Evolutionary conservation across 2,797 vertebrate species (phyloP).

Genomic region (Xiphorhynchus erythropygius): DNA sequence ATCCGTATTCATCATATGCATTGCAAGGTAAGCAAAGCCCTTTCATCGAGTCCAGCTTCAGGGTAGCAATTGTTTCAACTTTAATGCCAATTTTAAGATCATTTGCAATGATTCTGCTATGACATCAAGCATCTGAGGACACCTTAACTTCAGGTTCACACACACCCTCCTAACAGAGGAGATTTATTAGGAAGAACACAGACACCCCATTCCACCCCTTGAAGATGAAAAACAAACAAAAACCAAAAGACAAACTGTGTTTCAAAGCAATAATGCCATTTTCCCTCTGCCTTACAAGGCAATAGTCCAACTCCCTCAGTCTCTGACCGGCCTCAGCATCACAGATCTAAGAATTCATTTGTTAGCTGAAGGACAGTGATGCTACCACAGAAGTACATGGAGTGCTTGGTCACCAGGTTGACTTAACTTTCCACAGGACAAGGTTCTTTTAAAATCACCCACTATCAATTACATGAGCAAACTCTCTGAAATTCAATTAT

Average conservation of each 20-base stretch:
- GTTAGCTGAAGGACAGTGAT: not conserved
- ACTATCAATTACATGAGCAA: not conserved
- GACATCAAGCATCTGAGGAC: not conserved
- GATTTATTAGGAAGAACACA: not conserved
- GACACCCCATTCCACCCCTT: not conserved
- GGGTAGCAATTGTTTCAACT: not conserved
- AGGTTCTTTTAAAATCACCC: not conserved
- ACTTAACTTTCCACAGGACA: not conserved
- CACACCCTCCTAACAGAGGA: not conserved
- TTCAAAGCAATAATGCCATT: conserved; percentile 51
- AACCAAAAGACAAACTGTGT: not conserved
- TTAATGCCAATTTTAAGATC: not conserved
- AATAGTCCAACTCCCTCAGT: not conserved
- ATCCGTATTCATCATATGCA: not conserved
- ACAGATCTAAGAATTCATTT: not conserved
- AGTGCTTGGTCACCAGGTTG: not conserved
- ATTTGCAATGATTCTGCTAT: not conserved
- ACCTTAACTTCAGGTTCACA: not conserved
- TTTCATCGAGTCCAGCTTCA: not conserved
- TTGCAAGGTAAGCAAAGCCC: not conserved
- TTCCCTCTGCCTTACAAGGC: not conserved
- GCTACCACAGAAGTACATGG: not conserved
- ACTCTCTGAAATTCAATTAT: not conserved
- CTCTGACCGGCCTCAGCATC: not conserved
- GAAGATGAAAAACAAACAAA: not conserved